A percentile compares a stretch with the other conserved stretches of the same genome.
phyloP scores from a whole-genome alignment of 2,113 vertebrate species.

The Ornithorhynchus anatinus region DNA sequence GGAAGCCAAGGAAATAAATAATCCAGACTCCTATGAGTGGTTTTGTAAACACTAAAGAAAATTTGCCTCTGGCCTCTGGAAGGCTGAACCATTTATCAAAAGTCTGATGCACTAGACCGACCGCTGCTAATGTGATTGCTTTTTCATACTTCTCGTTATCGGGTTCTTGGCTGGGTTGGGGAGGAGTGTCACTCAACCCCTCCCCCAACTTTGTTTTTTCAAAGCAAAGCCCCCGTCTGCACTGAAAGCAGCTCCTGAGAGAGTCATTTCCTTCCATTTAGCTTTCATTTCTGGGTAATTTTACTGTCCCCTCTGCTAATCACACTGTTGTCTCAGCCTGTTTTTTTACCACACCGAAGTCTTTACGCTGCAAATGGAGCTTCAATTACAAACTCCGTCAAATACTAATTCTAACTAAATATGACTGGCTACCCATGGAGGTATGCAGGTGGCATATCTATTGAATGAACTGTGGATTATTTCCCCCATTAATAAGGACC shows the following conservation, averaged over 20 bases:
- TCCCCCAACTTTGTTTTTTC: no score
- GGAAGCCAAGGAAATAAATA: slow-evolving; percentile 47
- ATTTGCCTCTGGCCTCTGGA: slow-evolving; percentile 32
- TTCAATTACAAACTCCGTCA: slow-evolving; percentile 63
- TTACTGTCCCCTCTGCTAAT: slow-evolving; percentile 57
- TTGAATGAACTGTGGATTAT: slow-evolving; percentile 57
- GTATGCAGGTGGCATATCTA: slow-evolving; percentile 50
- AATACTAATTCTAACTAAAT: slow-evolving; percentile 67
- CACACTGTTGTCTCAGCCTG: slow-evolving; percentile 43
- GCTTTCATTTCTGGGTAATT: slow-evolving; percentile 48
- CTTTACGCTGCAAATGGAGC: slow-evolving; percentile 62
- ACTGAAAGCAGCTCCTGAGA: neutral
- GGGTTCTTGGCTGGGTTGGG: neutral
- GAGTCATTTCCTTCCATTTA: slow-evolving; percentile 16
- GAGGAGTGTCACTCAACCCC: no score
- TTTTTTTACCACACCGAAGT: slow-evolving; percentile 47
- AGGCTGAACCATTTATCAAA: slow-evolving; percentile 47
- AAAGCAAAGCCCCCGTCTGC: no score
- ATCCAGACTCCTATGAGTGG: slow-evolving; percentile 25
- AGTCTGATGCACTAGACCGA: slow-evolving; percentile 52
- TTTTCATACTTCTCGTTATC: slow-evolving; percentile 32
- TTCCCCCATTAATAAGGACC: slow-evolving; percentile 56
- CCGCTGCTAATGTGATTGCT: slow-evolving; percentile 54
- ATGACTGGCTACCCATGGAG: slow-evolving; percentile 64
- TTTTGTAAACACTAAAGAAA: slow-evolving; percentile 42